Conservation (phyloP, 2,888 invertebrate species). For the Cataglyphis livida region DNA sequence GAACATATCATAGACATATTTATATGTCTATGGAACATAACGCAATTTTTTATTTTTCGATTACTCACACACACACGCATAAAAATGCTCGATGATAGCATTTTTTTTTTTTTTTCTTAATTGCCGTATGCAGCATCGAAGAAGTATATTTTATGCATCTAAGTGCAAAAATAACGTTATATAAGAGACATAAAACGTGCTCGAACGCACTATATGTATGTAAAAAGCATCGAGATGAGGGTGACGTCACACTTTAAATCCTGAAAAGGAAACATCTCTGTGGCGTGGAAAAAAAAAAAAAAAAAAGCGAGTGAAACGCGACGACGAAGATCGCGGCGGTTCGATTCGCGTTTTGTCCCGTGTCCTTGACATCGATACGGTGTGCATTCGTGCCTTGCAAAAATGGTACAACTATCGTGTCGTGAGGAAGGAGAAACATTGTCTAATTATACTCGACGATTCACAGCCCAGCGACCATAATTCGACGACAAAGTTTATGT, state of each 20-base stretch:
- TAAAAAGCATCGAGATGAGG: conserved; percentile 65
- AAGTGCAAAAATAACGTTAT: conserved; percentile 26
- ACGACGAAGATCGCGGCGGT: conserved; percentile 22
- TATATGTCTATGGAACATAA: background rate
- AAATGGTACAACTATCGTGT: conserved; percentile 64
- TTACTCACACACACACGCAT: background rate
- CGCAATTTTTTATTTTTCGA: background rate
- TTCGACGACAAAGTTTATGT: background rate
- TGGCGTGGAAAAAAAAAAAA: conserved; percentile 35
- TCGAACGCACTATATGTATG: conserved; percentile 31
- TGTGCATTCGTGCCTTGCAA: conserved; percentile 55
- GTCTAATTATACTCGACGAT: conserved; percentile 55
- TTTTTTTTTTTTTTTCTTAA: background rate
- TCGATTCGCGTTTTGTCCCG: conserved; percentile 58
- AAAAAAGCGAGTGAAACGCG: conserved; percentile 55
- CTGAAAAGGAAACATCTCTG: conserved; percentile 76
- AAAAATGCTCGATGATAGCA: background rate
- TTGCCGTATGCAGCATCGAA: background rate
- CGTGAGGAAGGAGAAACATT: conserved; percentile 63
- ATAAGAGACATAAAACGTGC: conserved; percentile 49
- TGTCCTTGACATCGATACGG: conserved; percentile 73
- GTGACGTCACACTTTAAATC: conserved; percentile 78
- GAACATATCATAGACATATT: background rate
- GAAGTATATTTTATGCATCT: background rate
- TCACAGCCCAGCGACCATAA: conserved; percentile 1